These are phyloP conservation scores for Brachionus sp. DNA, from an alignment of 1,140 invertebrate species.

Conservation along the genomic window DNA sequence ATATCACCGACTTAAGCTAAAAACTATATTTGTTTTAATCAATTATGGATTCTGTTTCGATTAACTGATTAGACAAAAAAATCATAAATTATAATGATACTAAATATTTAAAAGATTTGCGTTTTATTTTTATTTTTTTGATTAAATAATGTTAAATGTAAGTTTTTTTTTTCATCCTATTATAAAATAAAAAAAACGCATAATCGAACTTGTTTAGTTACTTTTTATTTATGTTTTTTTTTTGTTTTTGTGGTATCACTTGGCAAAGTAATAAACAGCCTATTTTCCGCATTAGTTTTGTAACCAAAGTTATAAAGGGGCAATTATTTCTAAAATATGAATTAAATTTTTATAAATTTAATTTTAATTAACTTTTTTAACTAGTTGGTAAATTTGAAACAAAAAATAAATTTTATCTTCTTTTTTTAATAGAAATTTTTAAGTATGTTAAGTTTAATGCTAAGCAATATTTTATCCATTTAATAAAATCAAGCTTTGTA, in stretches of 20 bases:
- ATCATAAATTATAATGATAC: background rate
- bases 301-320: background rate
- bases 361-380: too few species aligned
- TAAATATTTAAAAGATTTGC: background rate
- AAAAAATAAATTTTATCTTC: background rate
- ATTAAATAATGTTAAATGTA: background rate
- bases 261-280: background rate
- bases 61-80: conserved; percentile 4
- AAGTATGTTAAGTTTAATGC: background rate
- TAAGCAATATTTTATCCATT: background rate
- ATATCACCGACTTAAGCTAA: background rate
- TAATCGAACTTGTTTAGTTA: background rate
- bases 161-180: background rate
- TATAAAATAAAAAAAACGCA: background rate
- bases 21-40: background rate
- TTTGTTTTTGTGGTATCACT: background rate
- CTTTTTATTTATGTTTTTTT: background rate
- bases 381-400: too few species aligned
- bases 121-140: background rate
- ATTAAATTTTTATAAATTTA: too few species aligned
- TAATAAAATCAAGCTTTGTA: background rate
- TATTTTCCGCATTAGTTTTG: background rate
- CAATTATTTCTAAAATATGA: too few species aligned
- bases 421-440: background rate
- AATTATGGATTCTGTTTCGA: background rate